phyloP scores from a whole-genome alignment of 2,113 vertebrate species.

The Pelecanoides urinatrix region DNA sequence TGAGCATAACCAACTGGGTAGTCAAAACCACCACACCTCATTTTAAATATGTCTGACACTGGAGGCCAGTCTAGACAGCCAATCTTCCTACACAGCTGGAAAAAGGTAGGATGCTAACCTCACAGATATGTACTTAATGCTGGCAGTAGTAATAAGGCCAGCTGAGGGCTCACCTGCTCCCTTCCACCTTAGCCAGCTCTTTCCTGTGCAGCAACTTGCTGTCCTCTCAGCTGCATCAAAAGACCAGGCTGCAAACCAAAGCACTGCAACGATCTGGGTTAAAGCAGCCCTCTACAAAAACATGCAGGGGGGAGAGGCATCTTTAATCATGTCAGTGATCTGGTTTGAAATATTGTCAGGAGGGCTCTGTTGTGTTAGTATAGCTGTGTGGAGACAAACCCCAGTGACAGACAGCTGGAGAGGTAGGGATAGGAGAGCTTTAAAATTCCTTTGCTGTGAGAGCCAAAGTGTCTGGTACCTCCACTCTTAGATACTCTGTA shows the following conservation, averaged over 20 bases:
- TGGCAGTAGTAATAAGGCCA: background rate
- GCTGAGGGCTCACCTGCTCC: background rate
- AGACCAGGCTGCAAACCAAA: background rate
- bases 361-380: background rate
- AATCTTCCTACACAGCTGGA: background rate
- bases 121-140: background rate
- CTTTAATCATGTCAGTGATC: background rate
- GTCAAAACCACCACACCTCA: background rate
- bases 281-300: background rate
- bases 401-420: background rate
- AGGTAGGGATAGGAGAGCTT: background rate
- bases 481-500: accelerated
- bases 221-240: background rate
- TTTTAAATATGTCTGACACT: background rate
- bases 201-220: background rate
- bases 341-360: background rate
- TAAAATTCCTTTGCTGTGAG: background rate
- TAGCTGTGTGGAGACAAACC: background rate
- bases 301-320: accelerated
- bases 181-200: background rate
- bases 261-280: background rate
- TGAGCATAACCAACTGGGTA: background rate
- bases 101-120: background rate
- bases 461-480: background rate
- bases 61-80: background rate